Base-by-base conservation (phyloP, 2,797 vertebrate genomes). In the Microchirus variegatus region DNA sequence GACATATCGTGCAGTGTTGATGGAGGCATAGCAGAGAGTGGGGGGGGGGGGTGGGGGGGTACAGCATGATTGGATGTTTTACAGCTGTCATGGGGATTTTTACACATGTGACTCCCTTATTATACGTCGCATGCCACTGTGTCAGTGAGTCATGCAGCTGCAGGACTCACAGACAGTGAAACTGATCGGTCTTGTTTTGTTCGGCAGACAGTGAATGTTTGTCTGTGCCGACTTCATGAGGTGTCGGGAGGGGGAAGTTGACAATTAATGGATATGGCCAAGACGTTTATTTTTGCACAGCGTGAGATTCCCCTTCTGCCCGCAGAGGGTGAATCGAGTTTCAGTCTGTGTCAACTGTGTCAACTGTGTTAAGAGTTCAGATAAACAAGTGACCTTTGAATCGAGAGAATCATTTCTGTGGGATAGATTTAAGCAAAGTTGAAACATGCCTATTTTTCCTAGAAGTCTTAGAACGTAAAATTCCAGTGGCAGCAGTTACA, bases 1-100 rank as follows among this genome's bases (percentile, higher is more conserved):
- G 48, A 17, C 47, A 63, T 70, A 77, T 77, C 67, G 53, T 45
- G 35, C 53, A 2, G 50, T 45, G 58, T 22, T 55, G 67, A 59
- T 40, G 53, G 43, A 26, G 35, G 38, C 11, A 17, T 26, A 47
- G 47, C 17, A 53, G 22, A 18, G 41, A n/a, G n/a, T n/a, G n/a
- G n/a, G n/a, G n/a, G n/a, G n/a, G n/a, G n/a, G n/a, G n/a, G n/a
- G n/a, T n/a, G 50, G 17, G 41, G 56, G 22, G 10, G 22, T n/a
- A 5, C 52, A 41, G 15, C 16, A 3, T 13, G 53, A 31, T 7
- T 11, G 3, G 52, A 55, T 19, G 53, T 64, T 31, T 41, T 66
- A 38, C 38, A 50, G 60, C 59, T 53, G 49, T 64, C 14, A 19
- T 42, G 38, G 44, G 35, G 41, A 70, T 17, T 40, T 42, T 12